These are phyloP conservation scores for Lochmaea crataegi DNA, from an alignment of 2,888 invertebrate species.

Conservation along the genomic window DNA sequence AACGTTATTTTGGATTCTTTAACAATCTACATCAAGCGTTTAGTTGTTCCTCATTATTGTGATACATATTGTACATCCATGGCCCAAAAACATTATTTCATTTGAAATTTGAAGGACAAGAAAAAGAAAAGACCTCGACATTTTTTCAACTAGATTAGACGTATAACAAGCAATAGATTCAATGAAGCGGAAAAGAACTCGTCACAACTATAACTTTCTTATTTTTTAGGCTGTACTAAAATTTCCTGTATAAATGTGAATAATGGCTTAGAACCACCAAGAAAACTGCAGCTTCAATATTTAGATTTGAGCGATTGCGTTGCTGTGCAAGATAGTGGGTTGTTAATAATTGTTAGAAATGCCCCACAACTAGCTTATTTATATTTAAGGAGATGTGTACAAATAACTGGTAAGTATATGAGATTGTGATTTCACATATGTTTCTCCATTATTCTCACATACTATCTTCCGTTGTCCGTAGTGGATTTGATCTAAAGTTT, in stretches of 20 bases:
- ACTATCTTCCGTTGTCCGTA: too few species aligned
- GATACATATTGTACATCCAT: too few species aligned
- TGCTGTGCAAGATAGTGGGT: conserved; percentile 84
- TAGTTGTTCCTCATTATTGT: too few species aligned
- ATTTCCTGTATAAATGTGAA: conserved; percentile 82
- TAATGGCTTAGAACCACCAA: conserved; percentile 73
- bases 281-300: conserved; percentile 83
- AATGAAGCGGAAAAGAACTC: too few species aligned
- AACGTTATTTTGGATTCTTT: neutral
- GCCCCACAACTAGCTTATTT: conserved; percentile 89
- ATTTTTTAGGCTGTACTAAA: conserved; percentile 75
- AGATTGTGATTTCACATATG: too few species aligned
- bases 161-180: too few species aligned
- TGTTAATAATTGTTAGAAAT: conserved; percentile 85
- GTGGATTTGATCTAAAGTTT: too few species aligned
- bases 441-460: too few species aligned
- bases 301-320: conserved; percentile 92
- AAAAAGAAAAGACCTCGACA: too few species aligned
- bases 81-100: too few species aligned
- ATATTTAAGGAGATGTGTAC: conserved; percentile 87
- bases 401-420: conserved; percentile 78
- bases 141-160: too few species aligned
- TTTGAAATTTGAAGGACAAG: too few species aligned
- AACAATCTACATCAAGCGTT: neutral
- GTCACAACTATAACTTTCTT: neutral